Evolutionary conservation across 2,113 vertebrate genomes (phyloP).

Genomic region (Zosterops hypoxanthus): DNA sequence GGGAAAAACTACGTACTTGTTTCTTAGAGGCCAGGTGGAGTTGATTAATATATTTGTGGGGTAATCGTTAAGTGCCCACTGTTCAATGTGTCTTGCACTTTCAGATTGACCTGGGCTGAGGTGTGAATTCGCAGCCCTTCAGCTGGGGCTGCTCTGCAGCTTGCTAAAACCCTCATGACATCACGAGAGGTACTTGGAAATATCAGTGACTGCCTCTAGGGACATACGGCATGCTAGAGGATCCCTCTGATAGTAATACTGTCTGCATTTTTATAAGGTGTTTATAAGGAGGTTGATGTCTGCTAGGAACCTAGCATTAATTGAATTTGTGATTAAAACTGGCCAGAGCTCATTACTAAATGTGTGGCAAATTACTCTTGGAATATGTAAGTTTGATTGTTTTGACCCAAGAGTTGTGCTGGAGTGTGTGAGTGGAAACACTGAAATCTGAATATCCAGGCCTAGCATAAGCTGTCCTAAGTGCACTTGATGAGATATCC

Average conservation of each 20-base stretch:
- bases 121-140: neutral
- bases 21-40: neutral
- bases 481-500: neutral
- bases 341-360: neutral
- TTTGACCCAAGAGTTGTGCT: neutral
- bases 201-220: neutral
- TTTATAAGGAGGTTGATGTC: neutral
- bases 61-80: neutral
- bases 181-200: neutral
- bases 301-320: neutral
- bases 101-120: neutral
- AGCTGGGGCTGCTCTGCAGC: neutral
- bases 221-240: neutral
- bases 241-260: neutral
- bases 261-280: neutral
- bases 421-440: neutral
- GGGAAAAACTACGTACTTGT: neutral
- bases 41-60: neutral
- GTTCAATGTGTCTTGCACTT: neutral
- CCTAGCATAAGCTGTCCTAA: neutral
- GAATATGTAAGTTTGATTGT: neutral
- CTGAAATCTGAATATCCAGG: neutral
- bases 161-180: neutral
- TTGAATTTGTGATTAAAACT: slow-evolving; percentile 8
- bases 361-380: neutral